phyloP scores from a whole-genome alignment of 2,888 invertebrate genomes.

The Gerosis bhagava region DNA sequence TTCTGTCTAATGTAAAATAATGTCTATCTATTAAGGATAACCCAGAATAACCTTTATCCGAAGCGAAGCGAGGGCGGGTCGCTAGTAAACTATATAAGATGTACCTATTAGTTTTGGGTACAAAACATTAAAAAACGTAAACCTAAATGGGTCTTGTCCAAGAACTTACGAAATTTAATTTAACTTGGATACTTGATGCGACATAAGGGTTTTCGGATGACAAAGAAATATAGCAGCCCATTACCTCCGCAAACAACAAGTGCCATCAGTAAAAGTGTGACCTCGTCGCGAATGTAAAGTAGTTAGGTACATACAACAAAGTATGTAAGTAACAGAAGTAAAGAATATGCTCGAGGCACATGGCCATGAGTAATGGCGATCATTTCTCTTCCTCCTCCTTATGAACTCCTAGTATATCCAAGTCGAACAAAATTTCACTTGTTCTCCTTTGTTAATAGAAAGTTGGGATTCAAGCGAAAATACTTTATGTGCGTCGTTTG shows the following conservation, averaged over 20 bases:
- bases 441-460: slow-evolving; percentile 49
- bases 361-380: slow-evolving; percentile 63
- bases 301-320: slow-evolving; percentile 38
- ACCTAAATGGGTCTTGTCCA: too few species aligned
- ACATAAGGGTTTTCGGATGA: slow-evolving; percentile 20
- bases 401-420: slow-evolving; percentile 69
- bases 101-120: too few species aligned
- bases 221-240: slow-evolving; percentile 35
- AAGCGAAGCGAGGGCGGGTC: too few species aligned
- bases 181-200: neutral
- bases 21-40: too few species aligned
- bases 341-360: slow-evolving; percentile 57
- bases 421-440: slow-evolving; percentile 70
- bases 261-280: slow-evolving; percentile 51
- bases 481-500: slow-evolving; percentile 20
- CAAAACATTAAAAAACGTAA: neutral
- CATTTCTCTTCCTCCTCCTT: slow-evolving; percentile 64
- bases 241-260: slow-evolving; percentile 49
- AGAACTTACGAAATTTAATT: slow-evolving; percentile 4
- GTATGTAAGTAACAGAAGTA: slow-evolving; percentile 44
- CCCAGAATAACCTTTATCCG: too few species aligned
- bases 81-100: too few species aligned
- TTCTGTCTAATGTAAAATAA: too few species aligned
- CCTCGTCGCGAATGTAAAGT: slow-evolving; percentile 57
- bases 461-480: slow-evolving; percentile 28